Evolutionary conservation across 2,888 invertebrate genomes (phyloP).

Genomic region (Acleris laterana): DNA sequence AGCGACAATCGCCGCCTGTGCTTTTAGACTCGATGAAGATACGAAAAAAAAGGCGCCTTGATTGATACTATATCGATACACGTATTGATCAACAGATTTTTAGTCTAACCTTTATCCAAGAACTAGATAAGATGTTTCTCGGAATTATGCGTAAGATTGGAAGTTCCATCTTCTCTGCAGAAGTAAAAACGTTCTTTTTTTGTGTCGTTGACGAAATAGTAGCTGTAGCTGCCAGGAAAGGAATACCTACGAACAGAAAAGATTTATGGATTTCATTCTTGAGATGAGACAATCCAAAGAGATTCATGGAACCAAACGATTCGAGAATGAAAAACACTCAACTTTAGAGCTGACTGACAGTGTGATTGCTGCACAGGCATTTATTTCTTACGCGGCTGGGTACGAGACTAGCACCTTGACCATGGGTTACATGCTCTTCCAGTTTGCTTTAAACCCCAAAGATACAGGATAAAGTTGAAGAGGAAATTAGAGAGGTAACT

Average conservation of each 20-base stretch:
- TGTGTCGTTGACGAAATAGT: slow-evolving; percentile 48
- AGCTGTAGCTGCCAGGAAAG: slow-evolving; percentile 51
- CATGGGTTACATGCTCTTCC: slow-evolving; percentile 57
- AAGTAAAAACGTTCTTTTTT: slow-evolving; percentile 48
- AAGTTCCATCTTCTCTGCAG: slow-evolving; percentile 48
- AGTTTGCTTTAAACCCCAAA: slow-evolving; percentile 61
- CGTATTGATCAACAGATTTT: slow-evolving; percentile 45
- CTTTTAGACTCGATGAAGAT: slow-evolving; percentile 21
- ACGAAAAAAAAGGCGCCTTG: background rate
- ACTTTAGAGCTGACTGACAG: slow-evolving; percentile 49
- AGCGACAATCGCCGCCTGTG: slow-evolving; percentile 17
- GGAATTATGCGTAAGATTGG: slow-evolving; percentile 53
- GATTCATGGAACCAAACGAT: slow-evolving; percentile 42
- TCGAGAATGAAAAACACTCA: slow-evolving; percentile 37
- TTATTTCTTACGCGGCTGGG: slow-evolving; percentile 64
- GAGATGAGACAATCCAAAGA: slow-evolving; percentile 51
- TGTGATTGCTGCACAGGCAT: slow-evolving; percentile 54
- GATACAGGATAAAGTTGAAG: slow-evolving; percentile 56
- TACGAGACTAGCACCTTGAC: slow-evolving; percentile 69
- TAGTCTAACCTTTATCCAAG: slow-evolving; percentile 43
- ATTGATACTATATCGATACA: slow-evolving; percentile 43
- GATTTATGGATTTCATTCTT: slow-evolving; percentile 62
- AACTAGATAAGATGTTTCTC: slow-evolving; percentile 56
- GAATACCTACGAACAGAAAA: slow-evolving; percentile 49
- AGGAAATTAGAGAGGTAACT: slow-evolving; percentile 57